Conservation (phyloP, 2,888 invertebrate species). For the Thymelicus lineola region DNA sequence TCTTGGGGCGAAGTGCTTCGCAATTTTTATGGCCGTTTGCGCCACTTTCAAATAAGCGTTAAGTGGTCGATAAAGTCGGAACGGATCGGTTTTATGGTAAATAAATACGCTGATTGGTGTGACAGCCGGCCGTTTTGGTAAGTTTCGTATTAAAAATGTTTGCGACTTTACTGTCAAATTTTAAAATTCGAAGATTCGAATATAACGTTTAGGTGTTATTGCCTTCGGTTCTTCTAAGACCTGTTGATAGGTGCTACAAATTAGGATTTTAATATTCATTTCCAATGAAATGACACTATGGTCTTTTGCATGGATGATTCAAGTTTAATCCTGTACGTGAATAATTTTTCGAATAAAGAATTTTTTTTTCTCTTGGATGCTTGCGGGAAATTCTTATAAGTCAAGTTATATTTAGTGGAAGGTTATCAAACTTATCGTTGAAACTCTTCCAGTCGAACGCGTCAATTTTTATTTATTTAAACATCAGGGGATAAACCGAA, state of each 20-base stretch:
- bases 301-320: too few species aligned
- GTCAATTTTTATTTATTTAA: too few species aligned
- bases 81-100: slow-evolving; percentile 35
- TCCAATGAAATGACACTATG: too few species aligned
- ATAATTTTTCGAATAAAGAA: too few species aligned
- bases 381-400: too few species aligned
- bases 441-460: too few species aligned
- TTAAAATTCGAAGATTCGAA: background rate
- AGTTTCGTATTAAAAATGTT: slow-evolving; percentile 15
- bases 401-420: too few species aligned
- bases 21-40: slow-evolving; percentile 47
- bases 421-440: too few species aligned
- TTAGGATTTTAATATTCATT: too few species aligned
- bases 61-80: slow-evolving; percentile 44
- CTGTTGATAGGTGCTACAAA: background rate
- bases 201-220: background rate
- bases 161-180: background rate
- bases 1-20: slow-evolving; percentile 41
- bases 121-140: slow-evolving; percentile 22
- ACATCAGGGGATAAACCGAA: too few species aligned
- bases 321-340: too few species aligned
- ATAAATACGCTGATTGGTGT: slow-evolving; percentile 36
- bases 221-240: background rate
- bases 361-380: too few species aligned
- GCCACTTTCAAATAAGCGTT: slow-evolving; percentile 45